Evolutionary conservation across 1,140 invertebrate species (phyloP), one percentile per base, ranked within the genome.

Genomic region (Drosophila lini): DNA sequence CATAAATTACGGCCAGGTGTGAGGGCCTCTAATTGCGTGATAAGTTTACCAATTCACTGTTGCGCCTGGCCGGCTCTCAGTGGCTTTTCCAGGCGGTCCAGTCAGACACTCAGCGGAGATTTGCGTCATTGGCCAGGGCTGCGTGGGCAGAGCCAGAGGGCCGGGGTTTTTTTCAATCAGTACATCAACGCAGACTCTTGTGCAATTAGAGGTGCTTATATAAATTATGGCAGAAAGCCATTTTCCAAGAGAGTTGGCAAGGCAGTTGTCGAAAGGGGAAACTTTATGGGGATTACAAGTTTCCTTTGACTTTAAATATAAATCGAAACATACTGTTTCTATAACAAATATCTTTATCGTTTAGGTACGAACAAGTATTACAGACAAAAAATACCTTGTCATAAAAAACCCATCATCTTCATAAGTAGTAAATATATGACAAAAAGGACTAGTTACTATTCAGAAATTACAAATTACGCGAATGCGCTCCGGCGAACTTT

Each of bases 21-120:
- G 83, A 74, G 68, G 57, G 8, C 64, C 76, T 68, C 80, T 86
- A 86, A 86, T 86, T 88, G 83, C 83, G 84, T 88, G 83, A 88
- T 86, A 86, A 86, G 84, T 86, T 86, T 86, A 52, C 56, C 83
- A 86, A 86, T 81, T 82, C 74, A 64, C 59, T 42, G 71, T 77
- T 62, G 62, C 56, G 45, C 47, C 70, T 63, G 31, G 45, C 32
- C 31, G 15, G 19, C 53, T 25, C 45, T 47, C 41, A 5, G 11
- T 22, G 50, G 32, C 16, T 34, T 13, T 11, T 32, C 19, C 38
- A 34, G 57, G n/a, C 45, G 58, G 52, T 19, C 19, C 59, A 55
- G 50, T 58, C 65, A 50, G 62, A 41, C 44, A 63, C 69, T 74
- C 67, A 53, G 63, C 45, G 65, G 50, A 56, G 64, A 75, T 86